Evolutionary conservation across 1,140 invertebrate genomes (phyloP).

Genomic region (Drosophila parvula): DNA sequence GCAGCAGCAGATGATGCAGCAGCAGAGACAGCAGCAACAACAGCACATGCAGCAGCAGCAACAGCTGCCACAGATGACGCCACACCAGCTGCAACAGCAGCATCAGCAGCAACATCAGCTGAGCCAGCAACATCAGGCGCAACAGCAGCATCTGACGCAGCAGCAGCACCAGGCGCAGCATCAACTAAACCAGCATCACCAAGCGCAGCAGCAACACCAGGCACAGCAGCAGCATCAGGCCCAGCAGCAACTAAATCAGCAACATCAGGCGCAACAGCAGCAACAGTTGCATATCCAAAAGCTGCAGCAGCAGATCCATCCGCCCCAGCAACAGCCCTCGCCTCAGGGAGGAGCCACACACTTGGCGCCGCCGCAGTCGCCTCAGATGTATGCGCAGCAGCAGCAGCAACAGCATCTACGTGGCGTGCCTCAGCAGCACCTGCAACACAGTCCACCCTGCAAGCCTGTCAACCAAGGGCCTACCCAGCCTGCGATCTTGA

Average conservation of each 20-base stretch:
- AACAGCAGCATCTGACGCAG: conserved; percentile 43
- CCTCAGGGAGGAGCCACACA: conserved; percentile 30
- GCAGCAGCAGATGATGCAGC: conserved; percentile 67
- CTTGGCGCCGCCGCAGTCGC: conserved; percentile 23
- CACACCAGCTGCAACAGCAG: conserved; percentile 50
- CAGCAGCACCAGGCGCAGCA: conserved; percentile 47
- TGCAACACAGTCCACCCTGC: conserved; percentile 47
- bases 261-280: conserved; percentile 28
- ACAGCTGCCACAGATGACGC: conserved; percentile 40
- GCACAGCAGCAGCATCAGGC: conserved; percentile 14
- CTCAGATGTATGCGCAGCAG: conserved; percentile 40
- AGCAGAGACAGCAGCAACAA: conserved; percentile 54
- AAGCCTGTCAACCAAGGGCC: conserved; percentile 13
- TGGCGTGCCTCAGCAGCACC: conserved; percentile 25
- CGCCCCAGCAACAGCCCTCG: conserved; percentile 25
- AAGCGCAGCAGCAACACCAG: conserved; percentile 40
- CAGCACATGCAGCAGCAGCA: conserved; percentile 52
- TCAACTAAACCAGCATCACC: conserved; percentile 36
- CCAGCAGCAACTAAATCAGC: conserved; percentile 40
- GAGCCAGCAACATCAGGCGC: conserved; percentile 42
- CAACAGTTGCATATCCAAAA: conserved; percentile 40
- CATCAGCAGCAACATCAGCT: conserved; percentile 41
- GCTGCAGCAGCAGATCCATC: conserved; percentile 32
- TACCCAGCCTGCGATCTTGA: conserved; percentile 31
- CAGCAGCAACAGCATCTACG: conserved; percentile 11